Evolutionary conservation across 64 coral and sea anemone genomes (phyloP), one percentile per base, ranked within the genome.

Genomic region (Montipora capricornis): DNA sequence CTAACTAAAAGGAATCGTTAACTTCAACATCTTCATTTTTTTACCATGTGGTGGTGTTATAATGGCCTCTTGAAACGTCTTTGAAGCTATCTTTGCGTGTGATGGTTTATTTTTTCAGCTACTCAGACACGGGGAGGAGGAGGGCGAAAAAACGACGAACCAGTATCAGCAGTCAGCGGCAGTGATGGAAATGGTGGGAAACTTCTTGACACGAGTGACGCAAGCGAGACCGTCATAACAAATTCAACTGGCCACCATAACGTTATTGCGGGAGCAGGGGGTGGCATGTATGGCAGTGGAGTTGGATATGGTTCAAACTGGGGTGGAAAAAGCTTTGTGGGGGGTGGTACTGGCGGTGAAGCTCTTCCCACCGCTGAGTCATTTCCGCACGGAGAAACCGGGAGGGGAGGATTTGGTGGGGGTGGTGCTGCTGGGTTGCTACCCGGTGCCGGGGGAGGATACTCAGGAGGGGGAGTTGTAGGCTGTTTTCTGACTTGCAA

Each of bases 341-440:
- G 94, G 49, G 97, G 97, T 2, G 97, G 97, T 2, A 76, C 73
- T 71, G 97, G 97, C 14, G 97, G 97, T 64, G 88, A 96, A 89
- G 89, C 95, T 9, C 53, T 50, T 20, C 86, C 91, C n/a, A 77
- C 66, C 1, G 87, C 82, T 46, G 84, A 57, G 8, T 26, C 13
- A 46, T 79, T 92, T 70, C 47, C 52, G 5, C 94, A 99, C 61
- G 92, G 92, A 20, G 78, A 76, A 44, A 44, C 48, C 20, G 95
- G 94, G 61, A 84, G 89, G 74, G 97, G 97, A 80, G 97, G 97
- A 8, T 99, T 99, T 77, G 97, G 97, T 79, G 97, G 97, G 26
- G 97, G 97, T 60, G 97, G 97, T 16, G 91, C 97, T 14, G 95
- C 92, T 20, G 92, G 94, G 8, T 87, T 99, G 68, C 87, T 99